Percentiles rank a stretch among this genome's conserved stretches.
Evolutionary conservation across 2,888 invertebrate genomes (phyloP).

Genomic region (Macrophya annulata): DNA sequence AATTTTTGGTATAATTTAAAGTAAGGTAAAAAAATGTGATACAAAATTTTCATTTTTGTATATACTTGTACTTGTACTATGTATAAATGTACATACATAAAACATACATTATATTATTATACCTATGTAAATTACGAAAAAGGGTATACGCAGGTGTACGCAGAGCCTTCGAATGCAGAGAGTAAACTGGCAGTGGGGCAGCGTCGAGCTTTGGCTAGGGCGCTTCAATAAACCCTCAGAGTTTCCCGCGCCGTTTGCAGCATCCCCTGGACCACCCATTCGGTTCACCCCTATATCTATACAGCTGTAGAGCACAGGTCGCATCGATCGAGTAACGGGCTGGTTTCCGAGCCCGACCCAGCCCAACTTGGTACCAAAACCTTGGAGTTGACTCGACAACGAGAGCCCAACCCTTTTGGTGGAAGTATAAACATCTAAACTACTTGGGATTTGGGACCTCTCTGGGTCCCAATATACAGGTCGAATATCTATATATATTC

Average conservation of each 20-base stretch:
- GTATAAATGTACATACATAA: neutral
- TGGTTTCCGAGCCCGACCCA: slow-evolving; percentile 31
- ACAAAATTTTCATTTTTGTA: neutral
- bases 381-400: slow-evolving; percentile 28
- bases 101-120: no score
- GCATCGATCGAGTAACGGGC: slow-evolving; percentile 44
- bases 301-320: slow-evolving; percentile 26
- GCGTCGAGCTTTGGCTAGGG: neutral
- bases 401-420: slow-evolving; percentile 30
- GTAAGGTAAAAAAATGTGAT: neutral
- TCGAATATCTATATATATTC: neutral
- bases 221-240: slow-evolving; percentile 20
- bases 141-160: neutral
- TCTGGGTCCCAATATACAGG: neutral
- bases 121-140: slow-evolving; percentile 3
- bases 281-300: neutral
- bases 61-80: neutral
- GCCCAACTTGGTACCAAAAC: slow-evolving; percentile 6
- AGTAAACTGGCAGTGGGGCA: slow-evolving; percentile 18
- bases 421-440: slow-evolving; percentile 25
- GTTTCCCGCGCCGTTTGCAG: slow-evolving; percentile 2
- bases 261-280: slow-evolving; percentile 46
- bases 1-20: neutral
- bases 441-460: neutral
- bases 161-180: slow-evolving; percentile 24